Conservation (phyloP, 2,113 vertebrate species). For the Oncorhynchus masou region DNA sequence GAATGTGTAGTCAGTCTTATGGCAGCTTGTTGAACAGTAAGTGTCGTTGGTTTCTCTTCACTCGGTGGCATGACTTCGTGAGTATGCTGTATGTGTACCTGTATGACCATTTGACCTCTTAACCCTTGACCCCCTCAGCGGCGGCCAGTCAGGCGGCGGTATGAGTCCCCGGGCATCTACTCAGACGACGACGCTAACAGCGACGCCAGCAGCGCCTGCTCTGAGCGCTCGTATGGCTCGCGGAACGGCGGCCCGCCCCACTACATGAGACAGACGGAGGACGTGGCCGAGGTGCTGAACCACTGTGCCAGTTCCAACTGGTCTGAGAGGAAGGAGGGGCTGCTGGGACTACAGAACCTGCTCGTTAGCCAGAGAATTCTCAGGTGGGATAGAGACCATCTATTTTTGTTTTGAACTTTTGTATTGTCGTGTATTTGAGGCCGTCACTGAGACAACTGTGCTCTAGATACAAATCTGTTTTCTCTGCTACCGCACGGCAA, state of each 20-base stretch:
- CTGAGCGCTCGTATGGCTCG: conserved; percentile 88
- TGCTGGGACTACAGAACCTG: conserved; percentile 85
- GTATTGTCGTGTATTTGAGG: too few relatives aligned
- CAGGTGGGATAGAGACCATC: conserved; percentile 62
- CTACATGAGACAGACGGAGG: conserved; percentile 86
- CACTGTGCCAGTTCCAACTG: conserved; percentile 91
- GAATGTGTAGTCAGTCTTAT: not conserved
- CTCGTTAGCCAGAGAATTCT: conserved; percentile 86
- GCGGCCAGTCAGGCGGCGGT: conserved; percentile 83
- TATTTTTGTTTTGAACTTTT: too few relatives aligned
- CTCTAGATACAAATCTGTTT: too few relatives aligned
- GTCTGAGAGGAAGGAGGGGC: conserved; percentile 91
- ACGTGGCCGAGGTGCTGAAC: conserved; percentile 90
- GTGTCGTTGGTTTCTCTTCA: not conserved
- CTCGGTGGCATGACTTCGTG: not conserved
- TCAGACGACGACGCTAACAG: conserved; percentile 93
- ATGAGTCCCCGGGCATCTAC: conserved; percentile 86
- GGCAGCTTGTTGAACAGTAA: not conserved
- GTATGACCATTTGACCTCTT: not conserved
- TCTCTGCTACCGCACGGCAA: too few relatives aligned
- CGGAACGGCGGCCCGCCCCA: conserved; percentile 84
- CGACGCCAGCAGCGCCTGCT: conserved; percentile 90
- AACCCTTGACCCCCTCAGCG: conserved; percentile 64
- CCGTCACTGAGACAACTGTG: too few relatives aligned
- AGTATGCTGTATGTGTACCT: too few relatives aligned